Evolutionary conservation across 2,888 invertebrate species (phyloP), one percentile per base, ranked within the genome.

Genomic region (Drosophila formosana): DNA sequence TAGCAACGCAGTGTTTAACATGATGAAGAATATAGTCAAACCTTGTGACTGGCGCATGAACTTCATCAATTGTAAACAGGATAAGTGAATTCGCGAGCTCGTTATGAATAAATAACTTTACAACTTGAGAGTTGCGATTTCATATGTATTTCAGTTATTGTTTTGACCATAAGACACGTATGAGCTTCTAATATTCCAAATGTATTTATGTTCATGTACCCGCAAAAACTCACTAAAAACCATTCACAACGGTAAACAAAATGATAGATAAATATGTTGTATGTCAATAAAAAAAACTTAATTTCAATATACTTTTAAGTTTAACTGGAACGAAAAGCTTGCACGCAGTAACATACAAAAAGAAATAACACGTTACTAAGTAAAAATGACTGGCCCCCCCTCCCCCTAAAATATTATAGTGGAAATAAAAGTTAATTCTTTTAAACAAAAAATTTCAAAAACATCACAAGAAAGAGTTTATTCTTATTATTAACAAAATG

Each of bases 121-220:
- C 18, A 62, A 26, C 46, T 71, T 37, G 25, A 55, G 41, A 58
- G 32, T 52, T 60, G 72, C 71, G 58, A 60, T 51, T 75, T 37
- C 43, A 49, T 65, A 57, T 61, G 52, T 61, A 61, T 61, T 66
- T 61, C 62, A 28, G 25, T 47, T 72, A 56, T 71, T 70, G 34
- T 75, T 75, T 69, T 72, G 46, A 58, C 55, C 57, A 46, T 65
- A 70, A 57, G 56, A 72, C 55, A 52, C 57, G 45, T 57, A 56
- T 57, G 51, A 76, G 53, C 72, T 76, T 71, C 53, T 65, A 34
- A 41, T 65, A 71, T 58, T 64, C 65, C 47, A 64, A 55, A 43
- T 76, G 30, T 65, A 55, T 51, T 55, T 74, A 43, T 56, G 43
- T 67, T 67, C 30, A 43, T 52, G 34, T 37, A 11, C 37, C 26